Base-by-base conservation (phyloP, 92 coral and sea anemone genomes). In the Zoanthus sociatus region DNA sequence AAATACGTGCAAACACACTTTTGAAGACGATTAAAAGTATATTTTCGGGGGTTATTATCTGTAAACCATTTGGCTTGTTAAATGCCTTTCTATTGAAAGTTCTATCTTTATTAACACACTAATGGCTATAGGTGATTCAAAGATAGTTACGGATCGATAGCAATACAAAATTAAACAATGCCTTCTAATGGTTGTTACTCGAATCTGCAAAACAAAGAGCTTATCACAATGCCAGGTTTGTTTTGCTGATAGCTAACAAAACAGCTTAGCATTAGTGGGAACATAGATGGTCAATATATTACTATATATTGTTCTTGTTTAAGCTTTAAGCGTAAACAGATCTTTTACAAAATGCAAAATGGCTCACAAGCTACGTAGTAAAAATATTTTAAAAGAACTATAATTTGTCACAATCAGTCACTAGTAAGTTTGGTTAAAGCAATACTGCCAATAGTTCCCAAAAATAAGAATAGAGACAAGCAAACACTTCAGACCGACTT, bases 181-280 rank as follows among this genome's bases (percentile, higher is more conserved):
- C 71, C 21, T 61, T 77, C 90, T 90, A 90, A 90, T 90, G 93
- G 93, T 82, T 90, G 47, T 72, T 87, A 83, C 60, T 66, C 86
- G 78, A 68, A 87, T 90, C 83, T 87, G 89, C 88, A 90, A 90
- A 73, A 87, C 93, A 90, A 90, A 68, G 82, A 81, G 45, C 20
- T 66, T 4, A 21, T 17, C 71, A 79, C 84, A 79, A 79, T 61
- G 84, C 13, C 55, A 46, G 69, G 71, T 64, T 81, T 81, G 85
- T 81, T 81, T 81, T 66, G 85, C 42, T 64, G 58, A 81, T 81
- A 63, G 58, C 26, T 63, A 30, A 81, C 61, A 64, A 64, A 79
- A 26, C 45, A 81, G 75, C 75, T 33, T 64, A 81, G 42, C 75
- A 44, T 66, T 81, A 73, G 85, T 46, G 44, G 75, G 73, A n/a